Percentiles rank a stretch among this genome's conserved stretches.
phyloP scores from a whole-genome alignment of 1,140 invertebrate species.

The Phthorimaea operculella region DNA sequence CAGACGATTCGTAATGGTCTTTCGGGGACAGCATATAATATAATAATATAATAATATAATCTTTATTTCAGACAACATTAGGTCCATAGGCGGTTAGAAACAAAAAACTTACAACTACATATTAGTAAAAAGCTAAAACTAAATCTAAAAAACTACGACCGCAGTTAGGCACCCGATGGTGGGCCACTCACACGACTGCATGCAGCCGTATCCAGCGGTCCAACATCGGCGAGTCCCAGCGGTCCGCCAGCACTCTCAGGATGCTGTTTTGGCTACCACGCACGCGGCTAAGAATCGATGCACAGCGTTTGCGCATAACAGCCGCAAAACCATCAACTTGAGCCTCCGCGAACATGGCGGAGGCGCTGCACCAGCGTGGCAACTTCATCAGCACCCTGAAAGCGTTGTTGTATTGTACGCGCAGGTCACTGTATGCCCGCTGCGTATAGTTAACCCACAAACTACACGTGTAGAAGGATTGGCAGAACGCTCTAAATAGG shows the following conservation, averaged over 20 bases:
- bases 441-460: slow-evolving; percentile 7
- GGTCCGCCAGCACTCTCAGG: slow-evolving; percentile 1
- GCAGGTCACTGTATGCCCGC: slow-evolving; percentile 8
- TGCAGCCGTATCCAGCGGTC: slow-evolving; percentile 4
- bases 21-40: too few species aligned
- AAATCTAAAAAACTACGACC: too few species aligned
- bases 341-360: neutral
- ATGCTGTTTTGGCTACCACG: slow-evolving; percentile 7
- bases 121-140: too few species aligned
- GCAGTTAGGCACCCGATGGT: neutral
- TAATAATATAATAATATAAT: too few species aligned
- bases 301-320: slow-evolving; percentile 8
- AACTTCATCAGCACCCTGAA: slow-evolving; percentile 3
- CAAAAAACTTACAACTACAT: too few species aligned
- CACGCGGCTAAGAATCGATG: neutral
- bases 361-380: neutral
- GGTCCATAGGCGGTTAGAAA: too few species aligned
- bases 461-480: slow-evolving; percentile 9
- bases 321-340: neutral
- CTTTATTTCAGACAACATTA: too few species aligned
- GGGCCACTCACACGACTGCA: neutral
- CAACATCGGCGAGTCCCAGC: slow-evolving; percentile 10
- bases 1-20: too few species aligned
- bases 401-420: slow-evolving; percentile 8
- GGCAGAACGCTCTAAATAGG: slow-evolving; percentile 9